A percentile compares a stretch with the other conserved stretches of the same genome.
These are phyloP conservation scores for Hirudo medicinalis DNA, from an alignment of 1,140 invertebrate genomes.

Conservation along the genomic window DNA sequence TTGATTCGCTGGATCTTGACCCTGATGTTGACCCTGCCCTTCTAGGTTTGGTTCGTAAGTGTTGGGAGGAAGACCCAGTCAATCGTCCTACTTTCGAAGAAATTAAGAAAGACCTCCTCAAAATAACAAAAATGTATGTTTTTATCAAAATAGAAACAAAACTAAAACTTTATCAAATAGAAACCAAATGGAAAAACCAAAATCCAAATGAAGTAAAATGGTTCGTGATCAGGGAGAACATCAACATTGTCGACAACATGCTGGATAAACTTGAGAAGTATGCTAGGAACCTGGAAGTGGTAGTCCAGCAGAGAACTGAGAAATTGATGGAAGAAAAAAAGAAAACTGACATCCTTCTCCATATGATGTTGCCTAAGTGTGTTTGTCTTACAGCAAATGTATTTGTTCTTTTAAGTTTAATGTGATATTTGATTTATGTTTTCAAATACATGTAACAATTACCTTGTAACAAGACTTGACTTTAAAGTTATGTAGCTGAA, in stretches of 20 bases:
- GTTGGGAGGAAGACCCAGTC: conserved; percentile 57
- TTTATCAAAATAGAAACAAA: background rate
- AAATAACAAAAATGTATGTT: background rate
- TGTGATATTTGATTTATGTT: background rate
- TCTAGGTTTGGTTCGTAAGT: conserved; percentile 67
- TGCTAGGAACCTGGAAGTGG: conserved; percentile 72
- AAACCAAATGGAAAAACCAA: too few species aligned
- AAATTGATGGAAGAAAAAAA: conserved; percentile 75
- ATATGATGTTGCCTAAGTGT: conserved; percentile 70
- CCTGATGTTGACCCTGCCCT: conserved; percentile 29
- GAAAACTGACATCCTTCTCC: conserved; percentile 71
- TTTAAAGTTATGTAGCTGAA: conserved; percentile 46
- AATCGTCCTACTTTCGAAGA: conserved; percentile 69
- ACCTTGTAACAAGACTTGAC: conserved; percentile 7
- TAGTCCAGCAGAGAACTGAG: conserved; percentile 71
- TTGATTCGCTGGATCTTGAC: background rate
- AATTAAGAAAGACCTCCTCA: background rate
- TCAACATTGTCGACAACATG: conserved; percentile 79
- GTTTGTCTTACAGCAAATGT: background rate
- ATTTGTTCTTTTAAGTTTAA: background rate
- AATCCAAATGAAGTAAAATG: too few species aligned
- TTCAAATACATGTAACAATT: too few species aligned
- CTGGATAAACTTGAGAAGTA: conserved; percentile 83
- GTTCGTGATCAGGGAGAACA: too few species aligned
- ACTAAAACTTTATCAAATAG: background rate